Evolutionary conservation across 2,797 vertebrate genomes (phyloP).

Genomic region (Manis pentadactyla): DNA sequence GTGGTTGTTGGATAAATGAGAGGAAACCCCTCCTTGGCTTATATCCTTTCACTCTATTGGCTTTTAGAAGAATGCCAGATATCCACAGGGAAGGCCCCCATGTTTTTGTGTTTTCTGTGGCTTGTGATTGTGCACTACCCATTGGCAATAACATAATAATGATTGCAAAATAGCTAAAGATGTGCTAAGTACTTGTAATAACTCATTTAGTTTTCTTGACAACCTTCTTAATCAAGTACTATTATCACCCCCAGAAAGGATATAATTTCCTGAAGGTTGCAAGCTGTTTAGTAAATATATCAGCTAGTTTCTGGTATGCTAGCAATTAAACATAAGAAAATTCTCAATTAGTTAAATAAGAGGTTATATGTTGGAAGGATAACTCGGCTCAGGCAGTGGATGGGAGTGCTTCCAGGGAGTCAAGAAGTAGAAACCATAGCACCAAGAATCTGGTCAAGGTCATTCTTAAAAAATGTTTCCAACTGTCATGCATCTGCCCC

Average conservation of each 20-base stretch:
- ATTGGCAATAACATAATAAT: neutral
- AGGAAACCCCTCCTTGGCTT: neutral
- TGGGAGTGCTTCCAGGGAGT: neutral
- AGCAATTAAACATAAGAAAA: neutral
- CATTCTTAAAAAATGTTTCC: neutral
- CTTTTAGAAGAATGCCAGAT: neutral
- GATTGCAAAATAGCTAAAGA: neutral
- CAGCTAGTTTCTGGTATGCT: neutral
- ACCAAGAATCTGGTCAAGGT: neutral
- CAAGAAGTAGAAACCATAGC: neutral
- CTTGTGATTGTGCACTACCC: neutral
- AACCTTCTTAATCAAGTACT: neutral
- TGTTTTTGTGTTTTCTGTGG: neutral
- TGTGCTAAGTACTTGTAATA: neutral
- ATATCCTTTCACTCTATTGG: neutral
- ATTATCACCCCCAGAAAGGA: neutral
- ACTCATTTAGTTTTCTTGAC: conserved; percentile 35
- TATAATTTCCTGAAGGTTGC: neutral
- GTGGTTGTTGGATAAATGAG: neutral
- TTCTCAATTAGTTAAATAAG: neutral
- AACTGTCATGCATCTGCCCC: neutral
- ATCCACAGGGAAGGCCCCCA: neutral
- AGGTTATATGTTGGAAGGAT: neutral
- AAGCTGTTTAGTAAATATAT: neutral
- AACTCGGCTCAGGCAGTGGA: neutral